Evolutionary conservation across 2,888 invertebrate genomes (phyloP).

Genomic region (Drosophila flavopinicola): DNA sequence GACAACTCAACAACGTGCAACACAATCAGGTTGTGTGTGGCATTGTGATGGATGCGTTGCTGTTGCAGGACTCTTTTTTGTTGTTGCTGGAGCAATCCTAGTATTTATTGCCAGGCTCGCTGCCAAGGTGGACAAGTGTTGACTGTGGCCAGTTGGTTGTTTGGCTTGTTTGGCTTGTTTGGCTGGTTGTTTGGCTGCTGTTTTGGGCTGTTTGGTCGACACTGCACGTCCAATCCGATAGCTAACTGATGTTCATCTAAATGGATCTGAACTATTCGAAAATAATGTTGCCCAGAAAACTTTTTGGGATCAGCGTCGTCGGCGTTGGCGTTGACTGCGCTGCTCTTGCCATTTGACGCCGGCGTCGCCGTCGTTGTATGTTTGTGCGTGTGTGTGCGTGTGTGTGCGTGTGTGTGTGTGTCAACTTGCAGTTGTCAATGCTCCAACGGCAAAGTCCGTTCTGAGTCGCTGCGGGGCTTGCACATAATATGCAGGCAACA

Average conservation of each 20-base stretch:
- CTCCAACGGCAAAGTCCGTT: conserved; percentile 69
- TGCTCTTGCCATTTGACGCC: conserved; percentile 55
- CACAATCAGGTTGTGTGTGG: conserved; percentile 1
- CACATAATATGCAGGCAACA: conserved; percentile 73
- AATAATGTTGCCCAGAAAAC: conserved; percentile 83
- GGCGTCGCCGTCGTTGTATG: conserved; percentile 35
- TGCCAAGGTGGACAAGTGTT: conserved; percentile 12
- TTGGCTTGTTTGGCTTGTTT: conserved; percentile 23
- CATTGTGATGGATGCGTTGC: conserved; percentile 13
- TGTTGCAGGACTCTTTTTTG: conserved; percentile 9
- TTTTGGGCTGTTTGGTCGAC: conserved; percentile 47
- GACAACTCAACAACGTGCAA: conserved; percentile 8
- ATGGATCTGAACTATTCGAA: conserved; percentile 84
- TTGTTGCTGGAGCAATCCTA: conserved; percentile 3
- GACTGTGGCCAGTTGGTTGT: conserved; percentile 22
- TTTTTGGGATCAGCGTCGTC: conserved; percentile 78
- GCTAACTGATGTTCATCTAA: conserved; percentile 85
- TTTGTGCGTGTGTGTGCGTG: conserved; percentile 17
- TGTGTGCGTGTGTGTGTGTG: conserved; percentile 31
- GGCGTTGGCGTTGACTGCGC: conserved; percentile 38
- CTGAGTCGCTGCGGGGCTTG: conserved; percentile 71
- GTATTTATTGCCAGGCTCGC: not conserved
- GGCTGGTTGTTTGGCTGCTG: conserved; percentile 35
- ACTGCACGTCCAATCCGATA: conserved; percentile 84
- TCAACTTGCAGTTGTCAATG: conserved; percentile 68